Evolutionary conservation across 2,888 invertebrate genomes (phyloP), one percentile per base, ranked within the genome.

Genomic region (Synergus laeviventris): DNA sequence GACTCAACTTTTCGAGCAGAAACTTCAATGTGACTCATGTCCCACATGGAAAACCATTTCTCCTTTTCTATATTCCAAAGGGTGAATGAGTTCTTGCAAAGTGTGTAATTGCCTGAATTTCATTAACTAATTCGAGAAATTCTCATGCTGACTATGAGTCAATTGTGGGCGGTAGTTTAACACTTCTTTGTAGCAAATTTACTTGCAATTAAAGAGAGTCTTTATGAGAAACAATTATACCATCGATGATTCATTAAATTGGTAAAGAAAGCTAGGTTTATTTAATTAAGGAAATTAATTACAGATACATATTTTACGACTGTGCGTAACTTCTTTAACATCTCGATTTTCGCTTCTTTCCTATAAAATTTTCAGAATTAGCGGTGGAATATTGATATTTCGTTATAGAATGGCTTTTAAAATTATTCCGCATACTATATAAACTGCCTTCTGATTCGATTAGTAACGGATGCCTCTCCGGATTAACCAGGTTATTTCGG

Each of bases 41-140:
- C n/a, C 66, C 11, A 11, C 21, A 11, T 21, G 42, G 31, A 31
- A 70, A 70, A 70, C 36, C 4, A 36, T 45, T 54, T 31, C 49
- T 45, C 24, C 45, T 42, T 21, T 21, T 45, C 39, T n/a, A 42
- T 21, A 24, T 70, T 70, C 14, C 16, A 18, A 18, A n/a, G 49
- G 36, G 70, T 70, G n/a, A 70, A 70, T 36, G n/a, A 70, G 36
- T 70, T 70, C 70, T 24, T 16, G 31, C 8, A 12, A 31, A 45
- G 36, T 49, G 36, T 78, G 18, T 73, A 78, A 80, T 76, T 81
- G 60, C 54, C 75, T 74, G 73, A 73, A 81, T 78, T 31, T 78
- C 80, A 78, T 80, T 77, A 76, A 38, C 76, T 49, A 70, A 70
- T 73, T 74, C 49, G 76, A 60, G 74, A 77, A 79, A 80, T 80